Percentiles rank a stretch among this genome's conserved stretches.
Conservation (phyloP, 2,113 vertebrate species). For the Ammodramus savannarum region DNA sequence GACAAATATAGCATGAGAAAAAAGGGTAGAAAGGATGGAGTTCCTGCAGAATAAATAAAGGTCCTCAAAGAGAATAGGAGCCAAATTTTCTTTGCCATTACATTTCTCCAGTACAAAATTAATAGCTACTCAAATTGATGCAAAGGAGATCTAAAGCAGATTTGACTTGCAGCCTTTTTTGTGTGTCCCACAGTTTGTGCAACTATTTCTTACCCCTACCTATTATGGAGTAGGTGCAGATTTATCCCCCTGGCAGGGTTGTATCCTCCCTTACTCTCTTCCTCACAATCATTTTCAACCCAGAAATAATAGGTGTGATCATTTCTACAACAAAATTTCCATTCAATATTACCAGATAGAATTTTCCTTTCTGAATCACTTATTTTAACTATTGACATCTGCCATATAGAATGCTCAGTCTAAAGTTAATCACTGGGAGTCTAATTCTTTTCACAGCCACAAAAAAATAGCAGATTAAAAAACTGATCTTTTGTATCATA, state of each 20-base stretch:
- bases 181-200: background rate
- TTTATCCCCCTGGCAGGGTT: background rate
- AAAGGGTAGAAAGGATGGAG: background rate
- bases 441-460: background rate
- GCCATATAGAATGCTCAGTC: background rate
- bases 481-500: background rate
- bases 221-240: background rate
- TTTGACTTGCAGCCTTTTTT: background rate
- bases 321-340: background rate
- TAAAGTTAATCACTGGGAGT: background rate
- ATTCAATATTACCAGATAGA: background rate
- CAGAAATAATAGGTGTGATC: background rate
- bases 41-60: background rate
- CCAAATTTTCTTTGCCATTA: background rate
- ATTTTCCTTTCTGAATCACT: background rate
- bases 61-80: background rate
- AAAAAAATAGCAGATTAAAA: background rate
- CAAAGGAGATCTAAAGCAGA: background rate
- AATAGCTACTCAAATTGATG: background rate
- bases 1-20: background rate
- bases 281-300: background rate
- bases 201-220: background rate
- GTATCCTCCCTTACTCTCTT: background rate
- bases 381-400: background rate
- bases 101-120: background rate